phyloP scores from a whole-genome alignment of 2,797 vertebrate genomes.

The Phoxinus dragarum region DNA sequence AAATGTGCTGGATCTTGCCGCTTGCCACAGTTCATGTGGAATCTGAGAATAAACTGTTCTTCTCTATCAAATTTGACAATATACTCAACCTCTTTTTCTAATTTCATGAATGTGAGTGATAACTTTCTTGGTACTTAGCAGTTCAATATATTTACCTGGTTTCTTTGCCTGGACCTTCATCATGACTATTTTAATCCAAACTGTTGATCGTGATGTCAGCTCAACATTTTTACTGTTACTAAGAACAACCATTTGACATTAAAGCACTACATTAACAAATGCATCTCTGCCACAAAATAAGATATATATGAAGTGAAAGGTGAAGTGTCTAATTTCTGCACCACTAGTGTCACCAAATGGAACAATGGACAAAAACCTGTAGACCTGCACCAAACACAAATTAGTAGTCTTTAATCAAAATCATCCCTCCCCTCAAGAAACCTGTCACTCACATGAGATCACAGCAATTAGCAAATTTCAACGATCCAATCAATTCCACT shows the following conservation, averaged over 20 bases:
- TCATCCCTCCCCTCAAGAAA: not conserved
- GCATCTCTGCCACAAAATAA: not conserved
- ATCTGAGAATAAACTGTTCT: not conserved
- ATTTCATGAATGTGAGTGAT: not conserved
- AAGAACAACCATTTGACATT: not conserved
- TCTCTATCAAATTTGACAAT: not conserved
- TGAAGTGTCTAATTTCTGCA: not conserved
- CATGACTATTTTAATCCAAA: not conserved
- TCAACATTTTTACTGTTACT: not conserved
- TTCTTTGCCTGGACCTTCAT: not conserved
- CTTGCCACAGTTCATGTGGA: constrained; percentile 12
- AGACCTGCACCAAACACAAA: not conserved
- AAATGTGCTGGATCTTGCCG: not conserved
- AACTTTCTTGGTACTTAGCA: not conserved
- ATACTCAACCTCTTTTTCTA: not conserved
- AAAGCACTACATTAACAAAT: not conserved
- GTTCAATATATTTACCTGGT: not conserved
- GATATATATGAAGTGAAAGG: not conserved
- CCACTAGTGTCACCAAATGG: not conserved
- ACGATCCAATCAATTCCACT: not conserved
- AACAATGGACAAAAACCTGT: not conserved
- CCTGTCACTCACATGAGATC: not conserved
- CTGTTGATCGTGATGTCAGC: not conserved
- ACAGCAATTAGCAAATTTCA: not conserved
- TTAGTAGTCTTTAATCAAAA: not conserved